Base-by-base conservation (phyloP, 2,888 invertebrate genomes). In the Andrena minutula region DNA sequence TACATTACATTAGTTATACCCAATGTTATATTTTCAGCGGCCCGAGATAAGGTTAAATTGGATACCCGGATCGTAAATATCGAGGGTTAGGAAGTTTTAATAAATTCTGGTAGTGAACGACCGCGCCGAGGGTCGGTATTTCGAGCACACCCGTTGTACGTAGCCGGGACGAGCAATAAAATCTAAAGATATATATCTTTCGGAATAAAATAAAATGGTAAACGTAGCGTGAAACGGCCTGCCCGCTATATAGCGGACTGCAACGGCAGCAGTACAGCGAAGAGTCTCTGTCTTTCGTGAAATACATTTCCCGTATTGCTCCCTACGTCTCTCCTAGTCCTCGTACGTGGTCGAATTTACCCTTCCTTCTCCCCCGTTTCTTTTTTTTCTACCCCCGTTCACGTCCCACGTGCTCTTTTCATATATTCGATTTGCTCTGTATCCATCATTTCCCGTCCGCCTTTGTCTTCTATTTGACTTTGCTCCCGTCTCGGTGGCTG, bases 161-260 rank as follows among this genome's bases (percentile, higher is more conserved):
- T 8, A 51, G 30, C 68, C 56, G 80, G 82, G 84, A 78, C 84
- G 78, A 78, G 87, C 88, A 85, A 86, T 85, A 87, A 90, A 91
- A 89, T 89, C 89, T 88, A 89, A 89, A 90, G 89, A 90, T 91
- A 90, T 89, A 89, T 89, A 89, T 88, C 90, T 87, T 89, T 88
- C 83, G 88, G 89, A 90, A 91, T 91, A 90, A 91, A 92, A 91
- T 91, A 90, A 92, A 92, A 91, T 87, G 90, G 89, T 89, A 91
- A 92, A 91, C 91, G 92, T 92, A 92, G 91, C 92, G 91, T 90
- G 90, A 91, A 92, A 92, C 90, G 90, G 88, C 86, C 87, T 69
- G 83, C 76, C 84, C 83, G 85, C 80, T 80, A 76, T 88, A 86
- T 86, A 86, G 51, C 75, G 72, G 68, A n/a, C 70, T 83, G 85